These are phyloP conservation scores for Cinclus cinclus DNA, from an alignment of 2,113 vertebrate genomes.

Conservation along the genomic window DNA sequence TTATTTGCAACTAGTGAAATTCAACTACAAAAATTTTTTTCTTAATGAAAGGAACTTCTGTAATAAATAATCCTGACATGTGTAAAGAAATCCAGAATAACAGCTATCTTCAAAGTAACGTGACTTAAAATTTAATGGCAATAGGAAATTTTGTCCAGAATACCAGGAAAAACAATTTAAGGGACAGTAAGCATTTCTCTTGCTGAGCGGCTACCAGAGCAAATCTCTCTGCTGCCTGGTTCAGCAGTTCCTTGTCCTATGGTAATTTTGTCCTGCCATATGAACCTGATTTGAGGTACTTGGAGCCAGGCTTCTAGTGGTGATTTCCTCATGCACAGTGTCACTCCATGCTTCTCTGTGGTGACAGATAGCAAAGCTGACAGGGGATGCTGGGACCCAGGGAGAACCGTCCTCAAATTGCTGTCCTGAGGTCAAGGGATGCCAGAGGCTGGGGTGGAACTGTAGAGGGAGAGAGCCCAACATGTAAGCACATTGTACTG, in stretches of 20 bases:
- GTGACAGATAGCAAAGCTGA: neutral
- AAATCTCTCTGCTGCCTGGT: neutral
- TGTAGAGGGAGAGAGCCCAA: neutral
- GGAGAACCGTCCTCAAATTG: neutral
- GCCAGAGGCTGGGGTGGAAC: neutral
- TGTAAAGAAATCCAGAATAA: neutral
- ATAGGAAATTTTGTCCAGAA: neutral
- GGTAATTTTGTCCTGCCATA: neutral
- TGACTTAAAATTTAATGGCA: neutral
- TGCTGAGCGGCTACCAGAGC: neutral
- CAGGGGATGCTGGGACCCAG: neutral
- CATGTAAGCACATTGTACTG: neutral
- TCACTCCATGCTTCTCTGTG: neutral
- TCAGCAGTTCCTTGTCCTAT: neutral
- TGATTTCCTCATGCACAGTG: neutral
- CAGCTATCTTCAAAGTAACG: neutral
- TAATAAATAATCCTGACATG: conserved; percentile 7
- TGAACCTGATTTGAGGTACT: neutral
- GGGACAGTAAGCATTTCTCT: neutral
- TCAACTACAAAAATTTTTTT: neutral
- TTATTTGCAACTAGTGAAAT: conserved; percentile 12
- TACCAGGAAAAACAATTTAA: neutral
- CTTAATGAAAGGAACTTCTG: neutral
- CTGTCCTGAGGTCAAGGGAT: neutral
- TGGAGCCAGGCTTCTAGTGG: neutral